Evolutionary conservation across 2,888 invertebrate genomes (phyloP), one percentile per base, ranked within the genome.

Genomic region (Ormyrus nitidulus): DNA sequence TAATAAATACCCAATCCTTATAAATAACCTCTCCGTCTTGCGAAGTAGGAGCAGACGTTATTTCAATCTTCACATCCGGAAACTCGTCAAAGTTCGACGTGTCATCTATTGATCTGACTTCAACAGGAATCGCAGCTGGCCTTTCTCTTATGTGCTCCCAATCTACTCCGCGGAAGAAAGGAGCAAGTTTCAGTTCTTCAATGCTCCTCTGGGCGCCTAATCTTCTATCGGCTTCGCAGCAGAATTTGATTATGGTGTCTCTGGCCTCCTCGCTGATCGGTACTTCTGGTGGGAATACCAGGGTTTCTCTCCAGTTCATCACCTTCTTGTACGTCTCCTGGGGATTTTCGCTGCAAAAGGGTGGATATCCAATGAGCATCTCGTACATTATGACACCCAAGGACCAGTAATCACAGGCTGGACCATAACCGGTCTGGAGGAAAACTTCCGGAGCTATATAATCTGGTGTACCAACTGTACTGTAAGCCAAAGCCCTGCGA

Each of bases 81-180:
- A 99, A 99, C 88, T 99, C 99, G 92, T 99, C 99, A 91, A 99
- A 99, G 92, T 99, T 99, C 84, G 99, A 99, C 62, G 99, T 99
- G 91, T 99, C 99, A 91, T 99, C 99, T 87, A 99, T 99, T 85
- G 99, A 98, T 90, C 97, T 96, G 80, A 99, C 98, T 90, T 98
- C 98, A 46, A 99, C 98, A 68, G 97, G 95, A 91, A 99, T 99
- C 86, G 99, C 99, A 82, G 99, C 98, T 71, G 99, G 99, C 79
- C 99, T 94, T 91, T 99, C 99, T 83, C 99, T 94, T 88, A 99
- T 99, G 92, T 99, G 99, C 88, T 97, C 98, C 99, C 99, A 99
- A 91, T 99, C 99, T 77, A 99, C 98, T 85, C 96, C 98, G 85
- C 96, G 94, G 93, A 99, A 99, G 93, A 99, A 99, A 78, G 96